A percentile compares a stretch with the other conserved stretches of the same genome.
phyloP scores from a whole-genome alignment of 1,140 invertebrate species.

The Drosophila littoralis region DNA sequence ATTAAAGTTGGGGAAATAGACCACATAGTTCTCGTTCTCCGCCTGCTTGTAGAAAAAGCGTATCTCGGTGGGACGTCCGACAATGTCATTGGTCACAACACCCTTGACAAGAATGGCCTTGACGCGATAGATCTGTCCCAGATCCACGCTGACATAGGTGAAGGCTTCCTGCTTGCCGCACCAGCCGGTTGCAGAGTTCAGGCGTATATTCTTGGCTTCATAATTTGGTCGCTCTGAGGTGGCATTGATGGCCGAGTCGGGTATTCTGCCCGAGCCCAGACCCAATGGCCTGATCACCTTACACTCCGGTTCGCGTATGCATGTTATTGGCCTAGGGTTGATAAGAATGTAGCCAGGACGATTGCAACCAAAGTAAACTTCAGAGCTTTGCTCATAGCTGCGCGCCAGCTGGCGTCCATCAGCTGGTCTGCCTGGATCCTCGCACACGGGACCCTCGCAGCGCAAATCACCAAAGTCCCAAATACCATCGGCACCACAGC shows the following conservation, averaged over 20 bases:
- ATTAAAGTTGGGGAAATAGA: slow-evolving; percentile 98
- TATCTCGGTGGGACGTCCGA: slow-evolving; percentile 97
- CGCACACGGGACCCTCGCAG: slow-evolving; percentile 97
- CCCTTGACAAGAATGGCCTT: slow-evolving; percentile 97
- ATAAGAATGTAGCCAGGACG: slow-evolving; percentile 97
- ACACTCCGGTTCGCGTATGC: slow-evolving; percentile 96
- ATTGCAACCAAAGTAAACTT: slow-evolving; percentile 95
- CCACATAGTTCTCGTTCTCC: slow-evolving; percentile 96
- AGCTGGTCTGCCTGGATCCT: slow-evolving; percentile 96
- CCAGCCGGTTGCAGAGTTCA: slow-evolving; percentile 97
- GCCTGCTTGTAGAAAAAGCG: slow-evolving; percentile 98
- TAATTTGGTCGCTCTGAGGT: slow-evolving; percentile 96
- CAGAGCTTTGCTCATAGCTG: slow-evolving; percentile 96
- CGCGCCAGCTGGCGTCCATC: slow-evolving; percentile 95
- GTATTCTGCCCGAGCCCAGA: slow-evolving; percentile 95
- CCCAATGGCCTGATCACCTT: slow-evolving; percentile 96
- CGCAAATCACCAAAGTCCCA: slow-evolving; percentile 99
- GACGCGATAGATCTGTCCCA: slow-evolving; percentile 94
- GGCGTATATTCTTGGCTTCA: slow-evolving; percentile 94
- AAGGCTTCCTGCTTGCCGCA: slow-evolving; percentile 97
- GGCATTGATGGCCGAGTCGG: slow-evolving; percentile 97
- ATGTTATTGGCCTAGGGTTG: slow-evolving; percentile 94
- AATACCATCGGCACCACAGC: slow-evolving; percentile 94
- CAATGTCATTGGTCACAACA: slow-evolving; percentile 97
- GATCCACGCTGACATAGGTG: slow-evolving; percentile 97